Evolutionary conservation across 30 jellyfish, hydroid and myxozoan genomes (phyloP), one percentile per base, ranked within the genome.

Genomic region (Turritopsis dohrnii): DNA sequence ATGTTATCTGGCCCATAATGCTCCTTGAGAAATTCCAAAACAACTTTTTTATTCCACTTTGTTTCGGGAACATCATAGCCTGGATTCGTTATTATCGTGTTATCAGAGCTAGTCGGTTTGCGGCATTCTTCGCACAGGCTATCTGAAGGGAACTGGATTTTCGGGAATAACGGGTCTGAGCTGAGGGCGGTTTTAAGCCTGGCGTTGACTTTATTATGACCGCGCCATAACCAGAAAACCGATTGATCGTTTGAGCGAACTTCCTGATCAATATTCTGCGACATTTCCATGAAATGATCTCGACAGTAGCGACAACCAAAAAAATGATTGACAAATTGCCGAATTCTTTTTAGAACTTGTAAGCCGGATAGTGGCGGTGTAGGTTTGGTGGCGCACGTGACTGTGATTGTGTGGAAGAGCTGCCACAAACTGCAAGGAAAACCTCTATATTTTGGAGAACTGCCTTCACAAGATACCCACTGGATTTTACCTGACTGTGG

Each of bases 341-440:
- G 90, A 20, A 94, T 86, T 23, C 96, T 75, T 8, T 84, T 53
- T 17, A 94, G 85, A 54, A 87, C 80, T 0, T 85, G 91, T 28
- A 83, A 82, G 27, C 97, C 97, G 28, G 87, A 71, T 53, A 94
- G 54, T 41, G 73, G 90, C n/a, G 83, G 16, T 66, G 84, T 71
- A 23, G 89, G 60, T 26, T 66, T 83, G 41, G 88, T 69, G 71
- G 93, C 94, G 76, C 99, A 94, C 31, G 83, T 92, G 22, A 89
- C 96, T 18, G 97, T 85, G 89, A 89, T 31, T 22, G 97, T 86
- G 71, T 94, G 99, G 60, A 94, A 94, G 52, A 87, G 81, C 29
- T 82, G 65, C 99, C 99, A 94, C 76, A 94, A 76, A 25, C 97
- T 84, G 84, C 99, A 94, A 18, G 99, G 96, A 83, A 87, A 94